Evolutionary conservation across 2,888 invertebrate genomes (phyloP).

Genomic region (Pyrocoelia pectoralis): DNA sequence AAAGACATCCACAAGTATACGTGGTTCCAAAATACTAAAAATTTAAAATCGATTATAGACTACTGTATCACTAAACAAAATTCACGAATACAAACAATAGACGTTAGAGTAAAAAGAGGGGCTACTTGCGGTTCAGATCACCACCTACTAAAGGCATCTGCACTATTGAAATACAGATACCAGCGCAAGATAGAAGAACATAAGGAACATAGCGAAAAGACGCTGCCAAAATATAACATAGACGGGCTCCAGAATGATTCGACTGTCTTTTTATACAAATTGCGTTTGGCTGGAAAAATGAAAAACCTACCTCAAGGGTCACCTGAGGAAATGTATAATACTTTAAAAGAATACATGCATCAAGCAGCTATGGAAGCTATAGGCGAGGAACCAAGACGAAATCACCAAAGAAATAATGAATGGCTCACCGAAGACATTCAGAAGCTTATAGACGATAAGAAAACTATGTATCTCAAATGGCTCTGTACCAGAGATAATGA

Average conservation of each 20-base stretch:
- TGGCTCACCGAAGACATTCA: too few relatives aligned
- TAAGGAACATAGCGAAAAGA: too few relatives aligned
- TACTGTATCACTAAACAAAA: background rate
- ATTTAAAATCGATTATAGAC: background rate
- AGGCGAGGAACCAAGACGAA: background rate
- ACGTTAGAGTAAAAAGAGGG: background rate
- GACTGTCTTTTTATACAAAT: background rate
- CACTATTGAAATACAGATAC: too few relatives aligned
- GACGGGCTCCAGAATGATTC: too few relatives aligned
- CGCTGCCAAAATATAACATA: too few relatives aligned
- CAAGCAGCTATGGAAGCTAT: background rate
- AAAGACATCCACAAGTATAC: background rate
- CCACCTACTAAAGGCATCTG: background rate
- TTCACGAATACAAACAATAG: background rate
- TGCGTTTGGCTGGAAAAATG: background rate
- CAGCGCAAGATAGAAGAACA: too few relatives aligned
- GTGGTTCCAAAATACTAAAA: background rate
- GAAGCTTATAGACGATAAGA: too few relatives aligned
- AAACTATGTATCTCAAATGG: too few relatives aligned
- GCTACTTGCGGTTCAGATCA: background rate
- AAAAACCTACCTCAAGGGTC: background rate
- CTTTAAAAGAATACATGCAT: background rate
- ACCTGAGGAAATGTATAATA: constrained; percentile 3
- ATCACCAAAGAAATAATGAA: background rate
- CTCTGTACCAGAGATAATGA: too few relatives aligned